phyloP scores from a whole-genome alignment of 2,797 vertebrate species.

The Arnoldichthys spilopterus region DNA sequence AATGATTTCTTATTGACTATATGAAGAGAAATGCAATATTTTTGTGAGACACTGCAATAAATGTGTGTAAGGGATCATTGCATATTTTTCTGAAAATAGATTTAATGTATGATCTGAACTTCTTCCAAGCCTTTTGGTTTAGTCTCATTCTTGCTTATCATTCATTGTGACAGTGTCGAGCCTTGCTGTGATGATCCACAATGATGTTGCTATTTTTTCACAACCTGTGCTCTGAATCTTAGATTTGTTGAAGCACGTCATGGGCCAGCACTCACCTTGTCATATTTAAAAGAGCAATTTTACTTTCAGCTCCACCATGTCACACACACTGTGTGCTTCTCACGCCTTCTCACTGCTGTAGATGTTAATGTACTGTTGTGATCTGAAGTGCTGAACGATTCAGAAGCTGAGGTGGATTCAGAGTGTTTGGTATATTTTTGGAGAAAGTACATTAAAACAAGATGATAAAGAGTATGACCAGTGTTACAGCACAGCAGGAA shows the following conservation, averaged over 20 bases:
- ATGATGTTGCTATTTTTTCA: neutral
- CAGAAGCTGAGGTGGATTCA: neutral
- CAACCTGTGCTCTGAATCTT: neutral
- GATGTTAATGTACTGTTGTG: neutral
- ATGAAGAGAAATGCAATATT: too few species aligned
- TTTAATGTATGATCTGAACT: neutral
- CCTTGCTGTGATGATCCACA: neutral
- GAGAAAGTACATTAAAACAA: neutral
- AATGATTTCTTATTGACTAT: too few species aligned
- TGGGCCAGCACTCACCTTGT: conserved; percentile 25
- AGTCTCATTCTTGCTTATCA: neutral
- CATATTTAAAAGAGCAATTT: conserved; percentile 16
- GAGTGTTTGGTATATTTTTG: conserved; percentile 18
- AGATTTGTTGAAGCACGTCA: conserved; percentile 17
- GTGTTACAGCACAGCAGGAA: neutral
- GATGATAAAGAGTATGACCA: neutral
- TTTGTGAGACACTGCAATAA: too few species aligned
- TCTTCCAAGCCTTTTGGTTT: neutral
- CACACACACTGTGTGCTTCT: neutral
- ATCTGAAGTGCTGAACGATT: conserved; percentile 21
- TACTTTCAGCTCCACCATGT: conserved; percentile 12
- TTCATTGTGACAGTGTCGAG: neutral
- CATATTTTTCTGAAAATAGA: neutral
- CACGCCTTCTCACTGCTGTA: neutral
- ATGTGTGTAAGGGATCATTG: neutral